These are phyloP conservation scores for Hiodon tergisus DNA, from an alignment of 2,113 vertebrate genomes.

Conservation along the genomic window DNA sequence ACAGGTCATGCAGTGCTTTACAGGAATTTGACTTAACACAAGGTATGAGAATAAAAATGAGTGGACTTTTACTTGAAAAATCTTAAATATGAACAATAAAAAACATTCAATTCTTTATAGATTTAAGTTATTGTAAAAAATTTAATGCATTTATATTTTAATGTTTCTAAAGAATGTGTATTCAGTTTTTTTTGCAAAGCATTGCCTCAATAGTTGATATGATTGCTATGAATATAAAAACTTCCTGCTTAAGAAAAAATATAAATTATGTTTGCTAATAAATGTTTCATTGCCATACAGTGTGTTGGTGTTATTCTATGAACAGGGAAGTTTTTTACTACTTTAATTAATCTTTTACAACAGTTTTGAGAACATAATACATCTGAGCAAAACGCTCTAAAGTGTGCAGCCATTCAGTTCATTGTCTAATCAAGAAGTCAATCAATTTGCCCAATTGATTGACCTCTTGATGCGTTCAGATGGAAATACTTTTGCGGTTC, in stretches of 20 bases:
- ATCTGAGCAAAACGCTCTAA: not conserved
- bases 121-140: slow-evolving; percentile 43
- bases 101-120: slow-evolving; percentile 30
- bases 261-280: slow-evolving; percentile 50
- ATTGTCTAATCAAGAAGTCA: too few relatives aligned
- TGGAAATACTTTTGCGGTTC: not conserved
- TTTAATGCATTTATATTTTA: slow-evolving; percentile 37
- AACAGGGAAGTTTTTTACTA: not conserved
- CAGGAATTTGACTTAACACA: slow-evolving; percentile 15
- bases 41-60: slow-evolving; percentile 16
- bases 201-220: slow-evolving; percentile 36
- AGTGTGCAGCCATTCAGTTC: not conserved
- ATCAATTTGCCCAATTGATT: not conserved
- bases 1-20: slow-evolving; percentile 23
- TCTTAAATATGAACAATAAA: slow-evolving; percentile 20
- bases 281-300: slow-evolving; percentile 40
- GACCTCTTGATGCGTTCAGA: not conserved
- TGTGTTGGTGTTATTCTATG: slow-evolving; percentile 9
- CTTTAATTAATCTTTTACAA: not conserved
- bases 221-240: slow-evolving; percentile 33
- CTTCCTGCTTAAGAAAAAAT: slow-evolving; percentile 42
- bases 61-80: slow-evolving; percentile 38
- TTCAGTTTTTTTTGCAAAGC: slow-evolving; percentile 43
- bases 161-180: slow-evolving; percentile 37
- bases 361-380: not conserved